Evolutionary conservation across 2,888 invertebrate genomes (phyloP), one percentile per base, ranked within the genome.

Genomic region (Nasonia oneida): DNA sequence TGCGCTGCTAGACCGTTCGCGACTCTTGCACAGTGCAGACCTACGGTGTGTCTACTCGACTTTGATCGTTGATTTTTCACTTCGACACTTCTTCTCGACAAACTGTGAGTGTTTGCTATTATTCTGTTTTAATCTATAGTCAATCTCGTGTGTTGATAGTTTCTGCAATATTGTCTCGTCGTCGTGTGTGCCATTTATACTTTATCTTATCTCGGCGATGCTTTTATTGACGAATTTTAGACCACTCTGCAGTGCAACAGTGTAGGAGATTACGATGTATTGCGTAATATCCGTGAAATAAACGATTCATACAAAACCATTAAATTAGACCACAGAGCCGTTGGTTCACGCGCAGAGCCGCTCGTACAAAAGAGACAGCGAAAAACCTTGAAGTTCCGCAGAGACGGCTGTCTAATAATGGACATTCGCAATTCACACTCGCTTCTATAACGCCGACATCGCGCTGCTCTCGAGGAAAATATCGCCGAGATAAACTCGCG

Each of bases 1-100:
- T 37, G 61, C 15, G 18, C 12, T 57, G 8, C 4, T 37, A 77
- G 77, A 77, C 23, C n/a, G n/a, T 53, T 23, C 77, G 57, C 57
- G 77, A n/a, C 61, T 33, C 77, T 61, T 23, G 39, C 37, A 71
- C 39, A 39, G 71, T 71, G 10, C 39, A 12, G 37, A 71, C 71
- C 37, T 37, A 5, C 71, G 12, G 71, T 42, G 39, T 10, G n/a
- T 15, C 18, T n/a, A 57, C n/a, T 53, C 53, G 15, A n/a, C 57
- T 61, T n/a, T 23, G 4, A 6, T 10, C 12, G 47, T 8, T 8
- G 42, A 47, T 47, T 47, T 61, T 61, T 61, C 1, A 8, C 57
- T 61, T 61, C 57, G 57, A n/a, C 0, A 1, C 29, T 29, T 29
- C 29, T 23, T 61, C 57, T n/a, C 57, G 8, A n/a, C 10, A 18